A percentile compares a stretch with the other conserved stretches of the same genome.
Evolutionary conservation across 2,797 vertebrate species (phyloP).

Genomic region (Paguma larvata): DNA sequence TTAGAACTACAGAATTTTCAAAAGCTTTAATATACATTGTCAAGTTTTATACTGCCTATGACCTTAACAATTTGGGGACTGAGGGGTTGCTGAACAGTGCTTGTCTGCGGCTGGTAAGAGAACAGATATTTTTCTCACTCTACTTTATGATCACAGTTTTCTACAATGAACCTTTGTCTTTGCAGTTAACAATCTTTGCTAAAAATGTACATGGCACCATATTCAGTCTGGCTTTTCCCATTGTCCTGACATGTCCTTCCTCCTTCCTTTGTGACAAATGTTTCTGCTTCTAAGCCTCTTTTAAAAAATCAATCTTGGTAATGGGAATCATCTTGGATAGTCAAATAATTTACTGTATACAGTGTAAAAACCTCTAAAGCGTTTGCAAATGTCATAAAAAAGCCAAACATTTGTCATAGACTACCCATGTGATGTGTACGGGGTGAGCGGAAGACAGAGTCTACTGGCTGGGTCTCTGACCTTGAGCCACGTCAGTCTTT

Average conservation of each 20-base stretch:
- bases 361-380: constrained; percentile 57
- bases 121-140: neutral
- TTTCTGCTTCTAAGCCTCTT: constrained; percentile 36
- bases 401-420: constrained; percentile 55
- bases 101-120: neutral
- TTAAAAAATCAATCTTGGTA: constrained; percentile 28
- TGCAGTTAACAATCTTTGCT: neutral
- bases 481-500: neutral
- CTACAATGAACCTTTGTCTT: neutral
- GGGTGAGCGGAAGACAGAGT: neutral
- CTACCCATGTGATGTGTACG: neutral
- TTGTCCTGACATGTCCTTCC: neutral
- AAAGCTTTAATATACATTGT: neutral
- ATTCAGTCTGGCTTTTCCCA: neutral
- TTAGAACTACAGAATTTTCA: constrained; percentile 39
- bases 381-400: constrained; percentile 76
- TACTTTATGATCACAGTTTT: neutral
- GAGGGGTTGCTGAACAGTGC: neutral
- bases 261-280: constrained; percentile 15
- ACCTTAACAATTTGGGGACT: neutral
- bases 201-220: neutral
- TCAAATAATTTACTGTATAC: constrained; percentile 28
- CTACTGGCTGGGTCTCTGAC: neutral
- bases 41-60: neutral
- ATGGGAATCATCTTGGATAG: constrained; percentile 65